Evolutionary conservation across 2,113 vertebrate genomes (phyloP).

Genomic region (Cryptomyrus ogoouensis): DNA sequence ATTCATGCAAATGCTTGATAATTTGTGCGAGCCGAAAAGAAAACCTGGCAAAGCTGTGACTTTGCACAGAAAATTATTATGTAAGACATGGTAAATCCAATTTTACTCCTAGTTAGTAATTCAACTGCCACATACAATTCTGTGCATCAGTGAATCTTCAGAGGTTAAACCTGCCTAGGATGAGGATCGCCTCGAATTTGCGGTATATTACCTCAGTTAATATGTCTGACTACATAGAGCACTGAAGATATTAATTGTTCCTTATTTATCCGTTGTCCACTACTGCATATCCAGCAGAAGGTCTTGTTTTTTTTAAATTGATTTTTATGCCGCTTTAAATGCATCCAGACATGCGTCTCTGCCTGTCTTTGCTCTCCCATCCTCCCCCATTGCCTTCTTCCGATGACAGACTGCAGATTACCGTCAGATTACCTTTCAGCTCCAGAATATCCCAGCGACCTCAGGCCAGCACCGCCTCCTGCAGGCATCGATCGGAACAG

Average conservation of each 20-base stretch:
- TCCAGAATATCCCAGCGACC: not conserved
- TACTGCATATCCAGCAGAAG: not conserved
- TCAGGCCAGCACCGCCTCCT: not conserved
- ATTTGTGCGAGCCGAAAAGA: not conserved
- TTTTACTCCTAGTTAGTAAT: not conserved
- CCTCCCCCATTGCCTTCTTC: not conserved
- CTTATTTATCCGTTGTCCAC: not conserved
- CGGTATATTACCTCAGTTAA: not conserved
- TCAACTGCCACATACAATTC: not conserved
- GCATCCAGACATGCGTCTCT: not conserved
- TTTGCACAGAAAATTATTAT: not conserved
- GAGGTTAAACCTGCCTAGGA: not conserved
- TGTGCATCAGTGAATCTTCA: not conserved
- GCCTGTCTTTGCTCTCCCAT: not conserved
- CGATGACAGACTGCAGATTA: slow-evolving; percentile 8
- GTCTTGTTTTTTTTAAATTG: not conserved
- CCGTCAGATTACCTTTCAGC: not conserved
- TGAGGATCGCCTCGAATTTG: not conserved
- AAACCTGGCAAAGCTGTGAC: not conserved
- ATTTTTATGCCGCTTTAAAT: not conserved
- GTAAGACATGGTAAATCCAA: not conserved
- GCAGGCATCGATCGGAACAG: not conserved
- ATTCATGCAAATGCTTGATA: not conserved
- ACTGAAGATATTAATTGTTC: not conserved
- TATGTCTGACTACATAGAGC: not conserved